phyloP scores from a whole-genome alignment of 2,113 vertebrate genomes.

The Trinectes maculatus region DNA sequence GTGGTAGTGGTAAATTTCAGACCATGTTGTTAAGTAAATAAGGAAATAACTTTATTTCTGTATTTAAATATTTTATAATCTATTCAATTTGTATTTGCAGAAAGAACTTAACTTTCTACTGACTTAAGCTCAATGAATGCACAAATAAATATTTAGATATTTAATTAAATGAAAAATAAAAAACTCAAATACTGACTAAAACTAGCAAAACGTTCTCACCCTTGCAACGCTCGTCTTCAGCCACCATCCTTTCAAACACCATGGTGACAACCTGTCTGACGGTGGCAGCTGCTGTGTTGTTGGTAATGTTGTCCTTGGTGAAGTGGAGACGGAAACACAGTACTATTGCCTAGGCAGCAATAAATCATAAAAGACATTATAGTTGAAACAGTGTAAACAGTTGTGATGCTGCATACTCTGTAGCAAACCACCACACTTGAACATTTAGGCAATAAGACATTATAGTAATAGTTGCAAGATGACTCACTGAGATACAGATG shows the following conservation, averaged over 20 bases:
- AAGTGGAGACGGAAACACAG: slow-evolving; percentile 98
- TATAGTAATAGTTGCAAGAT: slow-evolving; percentile 5
- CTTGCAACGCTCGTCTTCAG: slow-evolving; percentile 93
- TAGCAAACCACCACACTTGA: not conserved
- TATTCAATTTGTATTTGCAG: not conserved
- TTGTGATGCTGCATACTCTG: not conserved
- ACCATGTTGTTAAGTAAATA: not conserved
- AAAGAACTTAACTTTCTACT: not conserved
- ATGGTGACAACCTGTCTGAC: slow-evolving; percentile 98
- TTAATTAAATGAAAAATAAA: too few species aligned
- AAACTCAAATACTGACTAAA: too few species aligned
- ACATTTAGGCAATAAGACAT: not conserved
- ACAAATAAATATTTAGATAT: not conserved
- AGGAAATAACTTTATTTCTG: not conserved
- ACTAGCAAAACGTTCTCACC: slow-evolving; percentile 76
- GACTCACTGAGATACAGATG: slow-evolving; percentile 5
- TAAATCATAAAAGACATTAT: not conserved
- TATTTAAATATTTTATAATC: not conserved
- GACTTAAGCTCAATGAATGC: not conserved
- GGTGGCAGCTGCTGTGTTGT: slow-evolving; percentile 97
- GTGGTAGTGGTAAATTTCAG: not conserved
- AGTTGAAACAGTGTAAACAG: not conserved
- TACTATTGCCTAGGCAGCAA: slow-evolving; percentile 89
- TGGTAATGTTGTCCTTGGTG: slow-evolving; percentile 99
- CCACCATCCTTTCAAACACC: slow-evolving; percentile 98